A percentile compares a stretch with the other conserved stretches of the same genome.
Evolutionary conservation across 1,140 invertebrate species (phyloP).

Genomic region (Drosophila ercepeae): DNA sequence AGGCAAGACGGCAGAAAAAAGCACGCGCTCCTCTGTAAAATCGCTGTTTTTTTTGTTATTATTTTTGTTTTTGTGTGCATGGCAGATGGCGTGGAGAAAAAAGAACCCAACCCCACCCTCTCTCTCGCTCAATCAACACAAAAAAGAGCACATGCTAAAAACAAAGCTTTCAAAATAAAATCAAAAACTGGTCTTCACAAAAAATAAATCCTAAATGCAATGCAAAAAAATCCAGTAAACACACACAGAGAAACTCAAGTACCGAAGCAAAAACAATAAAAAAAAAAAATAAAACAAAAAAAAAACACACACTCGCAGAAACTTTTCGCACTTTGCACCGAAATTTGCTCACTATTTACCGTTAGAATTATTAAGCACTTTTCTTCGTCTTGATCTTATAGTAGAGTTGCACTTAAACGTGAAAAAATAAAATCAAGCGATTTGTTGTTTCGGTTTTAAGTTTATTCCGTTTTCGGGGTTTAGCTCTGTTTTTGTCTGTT

Average conservation of each 20-base stretch:
- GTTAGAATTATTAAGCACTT: constrained; percentile 52
- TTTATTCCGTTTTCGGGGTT: background rate
- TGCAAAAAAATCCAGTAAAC: constrained; percentile 6
- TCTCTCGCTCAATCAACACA: constrained; percentile 8
- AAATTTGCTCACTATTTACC: constrained; percentile 61
- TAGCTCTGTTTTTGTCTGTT: constrained; percentile 28
- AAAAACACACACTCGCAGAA: constrained; percentile 23
- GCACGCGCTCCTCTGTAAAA: constrained; percentile 41
- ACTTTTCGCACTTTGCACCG: constrained; percentile 39
- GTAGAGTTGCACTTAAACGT: constrained; percentile 28
- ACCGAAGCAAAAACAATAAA: constrained; percentile 4
- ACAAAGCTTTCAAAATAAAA: constrained; percentile 57
- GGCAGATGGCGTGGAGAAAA: constrained; percentile 43
- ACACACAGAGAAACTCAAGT: background rate
- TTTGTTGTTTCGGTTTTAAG: constrained; percentile 17
- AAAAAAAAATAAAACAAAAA: constrained; percentile 21
- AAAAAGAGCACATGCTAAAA: constrained; percentile 74
- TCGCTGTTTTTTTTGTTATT: constrained; percentile 32
- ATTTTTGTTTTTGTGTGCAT: constrained; percentile 39
- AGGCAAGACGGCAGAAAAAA: constrained; percentile 34
- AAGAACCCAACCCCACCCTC: constrained; percentile 42
- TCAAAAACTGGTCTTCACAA: constrained; percentile 37
- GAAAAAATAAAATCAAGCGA: constrained; percentile 31
- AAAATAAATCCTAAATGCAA: constrained; percentile 2
- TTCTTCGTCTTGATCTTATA: constrained; percentile 6